Base-by-base conservation (phyloP, 2,888 invertebrate species). In the Tachina lurida region DNA sequence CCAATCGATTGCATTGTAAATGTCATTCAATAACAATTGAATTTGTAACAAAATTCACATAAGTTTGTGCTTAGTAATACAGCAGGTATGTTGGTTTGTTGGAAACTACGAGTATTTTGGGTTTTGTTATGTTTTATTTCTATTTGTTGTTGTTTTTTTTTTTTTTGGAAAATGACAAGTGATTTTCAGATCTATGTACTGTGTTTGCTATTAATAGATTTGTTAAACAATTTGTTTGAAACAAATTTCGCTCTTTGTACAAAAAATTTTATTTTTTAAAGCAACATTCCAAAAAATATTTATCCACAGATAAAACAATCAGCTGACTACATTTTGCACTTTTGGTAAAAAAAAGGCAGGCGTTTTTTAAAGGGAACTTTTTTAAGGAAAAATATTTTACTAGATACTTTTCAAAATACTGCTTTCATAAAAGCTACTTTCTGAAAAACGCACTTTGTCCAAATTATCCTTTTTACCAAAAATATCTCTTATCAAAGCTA, bases 11-110 rank as follows among this genome's bases (percentile, higher is more conserved):
- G 68, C 81, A 54, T 78, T 77, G 86, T 76, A 83, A 79, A 76
- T 86, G 86, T 68, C 82, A 76, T 70, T 86, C 81, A 77, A 75
- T 58, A 68, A 75, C 83, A 78, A 73, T 70, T 81, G 68, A 54
- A 73, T 71, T 79, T 31, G 43, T 76, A 84, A 70, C 80, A 31
- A 41, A 80, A 68, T 74, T 80, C 68, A 81, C 52, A 65, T 49
- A 54, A 12, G 52, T 15, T 83, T 60, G 52, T 45, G 58, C 43
- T 75, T 12, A 19, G 22, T 22, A 63, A 75, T 47, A 56, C 22
- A 67, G 13, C 22, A 75, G 12, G 0, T 58, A 19, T 68, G 3
- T 54, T 70, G 39, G n/a, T n/a, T n/a, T 47, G 15, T 62, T 41
- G 19, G 41, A 60, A 60, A 77, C 60, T 41, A 52, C 52, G 52